Evolutionary conservation across 2,888 invertebrate genomes (phyloP).

Genomic region (Macrosoma leucophasiata): DNA sequence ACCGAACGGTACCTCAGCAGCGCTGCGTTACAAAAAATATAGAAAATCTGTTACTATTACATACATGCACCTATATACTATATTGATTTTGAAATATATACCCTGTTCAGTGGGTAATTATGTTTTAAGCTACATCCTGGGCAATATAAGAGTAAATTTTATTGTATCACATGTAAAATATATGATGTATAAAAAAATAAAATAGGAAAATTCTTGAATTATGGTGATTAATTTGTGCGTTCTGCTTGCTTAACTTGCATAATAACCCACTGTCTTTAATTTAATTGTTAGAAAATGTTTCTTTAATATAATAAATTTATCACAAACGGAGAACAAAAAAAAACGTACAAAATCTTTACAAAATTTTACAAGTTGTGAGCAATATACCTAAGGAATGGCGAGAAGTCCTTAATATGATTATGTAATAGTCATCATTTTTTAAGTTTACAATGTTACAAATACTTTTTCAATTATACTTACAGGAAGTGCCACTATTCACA

Average conservation of each 20-base stretch:
- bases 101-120: too few species aligned
- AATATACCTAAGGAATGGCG: conserved; percentile 41
- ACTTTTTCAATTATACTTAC: conserved; percentile 19
- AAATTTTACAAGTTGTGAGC: conserved; percentile 3
- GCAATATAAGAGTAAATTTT: too few species aligned
- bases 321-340: conserved; percentile 31
- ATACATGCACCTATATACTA: too few species aligned
- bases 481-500: conserved; percentile 21
- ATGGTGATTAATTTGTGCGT: too few species aligned
- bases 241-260: too few species aligned
- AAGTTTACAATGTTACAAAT: conserved; percentile 19
- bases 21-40: background rate
- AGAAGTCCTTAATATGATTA: conserved; percentile 37
- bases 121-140: too few species aligned
- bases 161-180: too few species aligned
- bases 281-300: background rate
- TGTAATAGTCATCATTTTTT: conserved; percentile 25
- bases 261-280: conserved; percentile 7
- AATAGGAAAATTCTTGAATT: too few species aligned
- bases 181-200: too few species aligned
- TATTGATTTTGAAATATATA: too few species aligned
- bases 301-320: conserved; percentile 7
- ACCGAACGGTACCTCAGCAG: conserved; percentile 1
- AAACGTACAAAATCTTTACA: conserved; percentile 20
- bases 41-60: too few species aligned